phyloP scores from a whole-genome alignment of 1,140 invertebrate species.

The Pachypsylla venusta region DNA sequence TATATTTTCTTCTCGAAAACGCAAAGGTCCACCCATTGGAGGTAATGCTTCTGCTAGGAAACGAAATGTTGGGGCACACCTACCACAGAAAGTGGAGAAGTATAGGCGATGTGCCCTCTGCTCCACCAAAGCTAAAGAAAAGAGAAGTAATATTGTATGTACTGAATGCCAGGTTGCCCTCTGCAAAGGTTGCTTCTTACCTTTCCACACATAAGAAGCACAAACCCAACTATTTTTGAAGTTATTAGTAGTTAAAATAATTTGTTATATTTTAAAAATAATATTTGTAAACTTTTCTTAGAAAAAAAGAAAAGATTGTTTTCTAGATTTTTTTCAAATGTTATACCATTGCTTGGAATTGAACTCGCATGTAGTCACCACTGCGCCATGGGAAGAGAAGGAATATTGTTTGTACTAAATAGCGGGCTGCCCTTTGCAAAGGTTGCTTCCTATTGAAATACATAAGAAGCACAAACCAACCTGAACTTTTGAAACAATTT shows the following conservation, averaged over 20 bases:
- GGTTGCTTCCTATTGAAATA: conserved; percentile 21
- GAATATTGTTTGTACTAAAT: conserved; percentile 13
- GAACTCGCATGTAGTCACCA: too few relatives aligned
- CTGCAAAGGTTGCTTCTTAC: conserved; percentile 20
- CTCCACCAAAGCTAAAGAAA: conserved; percentile 12
- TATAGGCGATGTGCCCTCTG: conserved; percentile 13
- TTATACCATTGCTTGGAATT: too few relatives aligned
- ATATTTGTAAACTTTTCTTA: conserved; percentile 25
- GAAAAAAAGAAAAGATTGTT: conserved; percentile 22
- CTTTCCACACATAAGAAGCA: conserved; percentile 18
- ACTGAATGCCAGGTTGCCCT: conserved; percentile 10
- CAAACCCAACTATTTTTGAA: conserved; percentile 21
- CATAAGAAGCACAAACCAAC: conserved; percentile 19
- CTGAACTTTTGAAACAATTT: too few relatives aligned
- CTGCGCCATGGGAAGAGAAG: conserved; percentile 17
- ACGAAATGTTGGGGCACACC: conserved; percentile 11
- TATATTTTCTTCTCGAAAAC: conserved; percentile 9
- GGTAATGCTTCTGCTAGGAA: conserved; percentile 17
- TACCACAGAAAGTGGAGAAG: conserved; percentile 15
- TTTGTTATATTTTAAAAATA: conserved; percentile 23
- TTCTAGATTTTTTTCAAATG: conserved; percentile 19
- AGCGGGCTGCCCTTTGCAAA: conserved; percentile 8
- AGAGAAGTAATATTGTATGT: conserved; percentile 16
- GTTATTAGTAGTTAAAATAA: conserved; percentile 24
- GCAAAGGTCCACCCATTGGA: background rate